Evolutionary conservation across 2,113 vertebrate species (phyloP).

Genomic region (Siniperca chuatsi): DNA sequence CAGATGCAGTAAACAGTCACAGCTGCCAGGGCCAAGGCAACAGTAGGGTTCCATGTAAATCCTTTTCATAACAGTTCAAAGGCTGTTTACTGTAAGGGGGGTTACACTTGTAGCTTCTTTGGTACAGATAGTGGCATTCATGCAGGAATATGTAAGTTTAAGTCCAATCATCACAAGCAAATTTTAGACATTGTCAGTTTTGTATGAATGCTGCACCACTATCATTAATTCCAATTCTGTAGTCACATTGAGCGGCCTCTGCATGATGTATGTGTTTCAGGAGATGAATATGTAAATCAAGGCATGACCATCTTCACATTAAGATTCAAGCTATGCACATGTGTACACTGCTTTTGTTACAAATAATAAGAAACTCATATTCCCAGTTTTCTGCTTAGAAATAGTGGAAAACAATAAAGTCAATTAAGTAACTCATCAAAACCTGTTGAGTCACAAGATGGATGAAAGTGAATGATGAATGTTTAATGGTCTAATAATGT

Average conservation of each 20-base stretch:
- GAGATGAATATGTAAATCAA: neutral
- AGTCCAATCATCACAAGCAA: neutral
- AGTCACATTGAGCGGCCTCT: neutral
- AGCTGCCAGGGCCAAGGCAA: constrained; percentile 7
- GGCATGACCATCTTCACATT: neutral
- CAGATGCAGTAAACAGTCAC: constrained; percentile 44
- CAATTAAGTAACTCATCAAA: too few relatives aligned
- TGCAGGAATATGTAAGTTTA: neutral
- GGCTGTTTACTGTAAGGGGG: neutral
- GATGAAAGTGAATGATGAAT: neutral
- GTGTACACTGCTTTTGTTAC: neutral
- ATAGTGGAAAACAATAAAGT: neutral
- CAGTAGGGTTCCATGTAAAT: constrained; percentile 26
- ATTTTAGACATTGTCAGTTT: neutral
- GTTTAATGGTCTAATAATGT: neutral
- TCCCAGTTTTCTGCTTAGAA: neutral
- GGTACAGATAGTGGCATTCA: neutral
- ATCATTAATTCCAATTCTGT: neutral
- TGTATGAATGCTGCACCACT: neutral
- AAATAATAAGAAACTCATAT: neutral
- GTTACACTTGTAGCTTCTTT: neutral
- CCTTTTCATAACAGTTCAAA: constrained; percentile 18
- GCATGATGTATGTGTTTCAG: neutral
- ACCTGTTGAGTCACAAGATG: neutral
- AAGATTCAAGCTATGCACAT: neutral